Evolutionary conservation across 2,113 vertebrate genomes (phyloP).

Genomic region (Myiagra hebetior): DNA sequence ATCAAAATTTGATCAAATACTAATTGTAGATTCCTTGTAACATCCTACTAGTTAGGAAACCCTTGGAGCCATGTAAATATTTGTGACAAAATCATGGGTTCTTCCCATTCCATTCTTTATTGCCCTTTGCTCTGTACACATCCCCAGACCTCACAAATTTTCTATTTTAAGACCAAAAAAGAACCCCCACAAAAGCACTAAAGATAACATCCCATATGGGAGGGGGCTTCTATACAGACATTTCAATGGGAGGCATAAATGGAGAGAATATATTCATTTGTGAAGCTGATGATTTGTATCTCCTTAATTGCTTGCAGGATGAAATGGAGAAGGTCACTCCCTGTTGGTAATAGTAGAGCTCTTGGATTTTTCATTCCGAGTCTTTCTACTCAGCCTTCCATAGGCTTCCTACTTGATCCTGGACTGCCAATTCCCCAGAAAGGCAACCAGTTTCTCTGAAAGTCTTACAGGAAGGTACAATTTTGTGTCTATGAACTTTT

Average conservation of each 20-base stretch:
- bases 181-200: background rate
- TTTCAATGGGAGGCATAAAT: background rate
- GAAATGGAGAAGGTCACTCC: background rate
- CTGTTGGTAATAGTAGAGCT: accelerated
- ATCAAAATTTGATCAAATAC: background rate
- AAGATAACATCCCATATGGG: background rate
- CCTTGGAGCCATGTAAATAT: background rate
- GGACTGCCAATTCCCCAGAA: background rate
- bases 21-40: background rate
- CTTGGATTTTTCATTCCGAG: background rate
- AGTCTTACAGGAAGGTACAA: background rate
- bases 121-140: background rate
- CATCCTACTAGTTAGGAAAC: background rate
- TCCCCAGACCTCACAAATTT: background rate
- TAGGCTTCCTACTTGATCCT: background rate
- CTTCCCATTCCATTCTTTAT: background rate
- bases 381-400: background rate
- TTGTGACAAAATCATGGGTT: background rate
- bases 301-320: background rate
- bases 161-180: background rate
- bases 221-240: background rate
- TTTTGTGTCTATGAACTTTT: background rate
- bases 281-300: background rate
- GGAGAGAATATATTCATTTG: background rate
- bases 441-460: background rate